phyloP scores from a whole-genome alignment of 2,797 vertebrate species.

The Morus bassanus region DNA sequence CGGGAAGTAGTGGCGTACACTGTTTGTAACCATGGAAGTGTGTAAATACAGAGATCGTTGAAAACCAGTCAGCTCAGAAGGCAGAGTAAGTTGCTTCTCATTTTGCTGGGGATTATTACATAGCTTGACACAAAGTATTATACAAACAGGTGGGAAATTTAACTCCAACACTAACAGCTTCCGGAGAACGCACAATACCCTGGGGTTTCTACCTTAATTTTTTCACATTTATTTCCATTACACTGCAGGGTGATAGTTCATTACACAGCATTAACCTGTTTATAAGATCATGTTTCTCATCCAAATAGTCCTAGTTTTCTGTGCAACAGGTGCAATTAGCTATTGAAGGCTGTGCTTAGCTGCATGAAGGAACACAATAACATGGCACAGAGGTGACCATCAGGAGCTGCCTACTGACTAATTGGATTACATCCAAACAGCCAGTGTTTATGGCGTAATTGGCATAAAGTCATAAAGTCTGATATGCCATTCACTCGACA shows the following conservation, averaged over 20 bases:
- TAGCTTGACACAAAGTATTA: not conserved
- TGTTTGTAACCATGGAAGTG: fast-evolving
- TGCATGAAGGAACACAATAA: constrained; percentile 21
- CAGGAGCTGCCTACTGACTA: constrained; percentile 38
- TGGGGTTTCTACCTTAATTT: constrained; percentile 8
- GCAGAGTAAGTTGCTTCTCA: not conserved
- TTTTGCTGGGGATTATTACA: not conserved
- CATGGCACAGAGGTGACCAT: not conserved
- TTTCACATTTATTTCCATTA: constrained; percentile 46
- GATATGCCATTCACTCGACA: not conserved
- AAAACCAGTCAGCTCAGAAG: not conserved
- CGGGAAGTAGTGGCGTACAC: fast-evolving
- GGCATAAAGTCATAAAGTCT: constrained; percentile 1
- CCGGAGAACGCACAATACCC: not conserved
- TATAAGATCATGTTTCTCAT: constrained; percentile 48
- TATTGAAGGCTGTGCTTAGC: constrained; percentile 10
- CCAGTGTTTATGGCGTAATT: not conserved
- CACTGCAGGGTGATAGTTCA: constrained; percentile 53
- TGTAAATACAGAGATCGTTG: not conserved
- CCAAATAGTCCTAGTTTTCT: constrained; percentile 5
- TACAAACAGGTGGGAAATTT: constrained; percentile 8
- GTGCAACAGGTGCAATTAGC: constrained; percentile 56
- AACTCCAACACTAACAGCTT: not conserved
- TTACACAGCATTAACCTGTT: constrained; percentile 60
- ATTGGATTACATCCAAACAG: not conserved